phyloP scores from a whole-genome alignment of 2,888 invertebrate genomes.

The Microctonus brassicae region DNA sequence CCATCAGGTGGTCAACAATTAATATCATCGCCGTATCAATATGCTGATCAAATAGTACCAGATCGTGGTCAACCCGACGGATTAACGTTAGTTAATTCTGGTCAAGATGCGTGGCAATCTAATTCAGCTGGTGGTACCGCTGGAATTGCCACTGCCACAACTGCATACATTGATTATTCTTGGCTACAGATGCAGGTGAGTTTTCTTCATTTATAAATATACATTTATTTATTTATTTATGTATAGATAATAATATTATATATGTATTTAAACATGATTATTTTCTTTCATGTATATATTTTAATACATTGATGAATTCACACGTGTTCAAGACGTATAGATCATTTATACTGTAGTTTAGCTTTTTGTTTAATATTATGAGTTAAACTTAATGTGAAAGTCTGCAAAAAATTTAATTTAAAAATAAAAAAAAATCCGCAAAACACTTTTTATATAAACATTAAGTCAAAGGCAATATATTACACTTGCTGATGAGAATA shows the following conservation, averaged over 20 bases:
- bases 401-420: background rate
- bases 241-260: background rate
- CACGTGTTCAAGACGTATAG: too few relatives aligned
- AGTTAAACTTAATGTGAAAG: background rate
- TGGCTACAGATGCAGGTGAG: conserved; percentile 68
- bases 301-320: background rate
- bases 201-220: background rate
- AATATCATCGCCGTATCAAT: conserved; percentile 61
- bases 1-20: conserved; percentile 58
- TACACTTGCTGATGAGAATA: conserved; percentile 16
- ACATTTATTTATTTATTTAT: background rate
- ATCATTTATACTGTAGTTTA: too few relatives aligned
- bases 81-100: conserved; percentile 58
- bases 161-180: conserved; percentile 67
- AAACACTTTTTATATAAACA: background rate
- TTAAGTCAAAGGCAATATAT: background rate
- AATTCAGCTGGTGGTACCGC: conserved; percentile 55
- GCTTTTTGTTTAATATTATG: background rate
- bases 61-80: conserved; percentile 64
- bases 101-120: conserved; percentile 62
- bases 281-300: background rate
- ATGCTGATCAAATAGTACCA: conserved; percentile 68
- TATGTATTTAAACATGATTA: background rate
- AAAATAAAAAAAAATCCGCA: background rate
- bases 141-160: conserved; percentile 53